Conservation (phyloP, 2,888 invertebrate species). For the Gortyna flavago region DNA sequence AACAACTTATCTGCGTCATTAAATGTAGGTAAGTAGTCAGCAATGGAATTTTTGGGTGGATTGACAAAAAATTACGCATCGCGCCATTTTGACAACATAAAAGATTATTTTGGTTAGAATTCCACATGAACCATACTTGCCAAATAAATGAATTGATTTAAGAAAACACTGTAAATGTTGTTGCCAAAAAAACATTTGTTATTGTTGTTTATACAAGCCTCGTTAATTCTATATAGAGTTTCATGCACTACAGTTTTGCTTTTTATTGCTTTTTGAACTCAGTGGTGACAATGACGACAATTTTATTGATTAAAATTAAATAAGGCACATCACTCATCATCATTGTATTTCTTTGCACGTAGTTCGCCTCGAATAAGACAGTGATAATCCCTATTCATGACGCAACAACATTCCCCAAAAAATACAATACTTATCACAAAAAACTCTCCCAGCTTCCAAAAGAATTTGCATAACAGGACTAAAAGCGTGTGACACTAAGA, state of each 20-base stretch:
- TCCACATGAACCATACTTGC: constrained; percentile 45
- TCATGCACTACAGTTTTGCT: constrained; percentile 60
- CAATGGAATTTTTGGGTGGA: constrained; percentile 40
- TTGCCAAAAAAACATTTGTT: constrained; percentile 62
- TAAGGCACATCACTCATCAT: neutral
- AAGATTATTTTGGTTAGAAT: constrained; percentile 33
- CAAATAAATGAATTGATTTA: constrained; percentile 63
- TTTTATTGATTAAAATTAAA: constrained; percentile 26
- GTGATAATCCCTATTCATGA: neutral
- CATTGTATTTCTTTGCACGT: neutral
- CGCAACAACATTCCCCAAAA: neutral
- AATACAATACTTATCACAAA: neutral
- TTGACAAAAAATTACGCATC: constrained; percentile 44
- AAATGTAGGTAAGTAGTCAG: constrained; percentile 24
- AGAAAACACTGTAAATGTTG: constrained; percentile 56
- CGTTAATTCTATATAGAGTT: constrained; percentile 71
- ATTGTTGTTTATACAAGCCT: constrained; percentile 54
- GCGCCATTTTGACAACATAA: constrained; percentile 34
- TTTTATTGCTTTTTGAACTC: constrained; percentile 55
- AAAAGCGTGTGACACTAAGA: constrained; percentile 41
- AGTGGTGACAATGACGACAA: constrained; percentile 27
- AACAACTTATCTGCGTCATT: constrained; percentile 41
- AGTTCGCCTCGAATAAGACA: neutral
- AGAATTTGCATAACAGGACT: constrained; percentile 41
- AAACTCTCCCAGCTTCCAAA: constrained; percentile 11